Percentiles rank a stretch among this genome's conserved stretches.
These are phyloP conservation scores for Galerucella pusilla DNA, from an alignment of 2,888 invertebrate genomes.

Conservation along the genomic window DNA sequence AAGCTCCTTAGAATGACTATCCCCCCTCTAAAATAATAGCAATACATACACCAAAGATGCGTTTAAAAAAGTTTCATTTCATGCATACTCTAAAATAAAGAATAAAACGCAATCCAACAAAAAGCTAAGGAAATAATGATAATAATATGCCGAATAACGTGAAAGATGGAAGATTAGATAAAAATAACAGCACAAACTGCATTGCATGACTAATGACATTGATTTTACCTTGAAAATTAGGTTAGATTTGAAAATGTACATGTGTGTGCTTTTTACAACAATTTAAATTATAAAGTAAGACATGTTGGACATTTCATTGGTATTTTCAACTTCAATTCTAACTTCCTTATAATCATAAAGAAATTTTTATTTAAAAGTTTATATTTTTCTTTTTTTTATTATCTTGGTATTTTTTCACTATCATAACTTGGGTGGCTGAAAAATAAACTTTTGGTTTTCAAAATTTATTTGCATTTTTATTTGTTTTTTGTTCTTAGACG, in stretches of 20 bases:
- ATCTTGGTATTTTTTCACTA: no score
- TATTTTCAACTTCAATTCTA: no score
- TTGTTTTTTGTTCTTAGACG: no score
- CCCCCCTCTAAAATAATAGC: not conserved
- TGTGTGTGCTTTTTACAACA: slow-evolving; percentile 6
- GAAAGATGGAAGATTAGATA: slow-evolving; percentile 28
- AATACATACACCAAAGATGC: not conserved
- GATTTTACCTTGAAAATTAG: slow-evolving; percentile 28
- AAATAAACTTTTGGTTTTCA: no score
- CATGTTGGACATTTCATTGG: not conserved
- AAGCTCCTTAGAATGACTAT: no score
- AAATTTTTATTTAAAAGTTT: no score
- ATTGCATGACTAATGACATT: slow-evolving; percentile 31
- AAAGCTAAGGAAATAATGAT: slow-evolving; percentile 5
- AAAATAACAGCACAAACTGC: slow-evolving; percentile 22
- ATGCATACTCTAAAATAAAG: not conserved
- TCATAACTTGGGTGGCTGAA: no score
- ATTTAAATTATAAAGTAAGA: not conserved
- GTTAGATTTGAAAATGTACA: slow-evolving; percentile 18
- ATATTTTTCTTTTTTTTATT: no score
- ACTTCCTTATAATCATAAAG: no score
- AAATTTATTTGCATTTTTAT: no score
- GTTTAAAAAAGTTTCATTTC: not conserved
- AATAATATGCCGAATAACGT: slow-evolving; percentile 18
- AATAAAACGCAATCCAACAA: not conserved